Base-by-base conservation (phyloP, 2,888 invertebrate genomes). In the Drosophila mulleri region DNA sequence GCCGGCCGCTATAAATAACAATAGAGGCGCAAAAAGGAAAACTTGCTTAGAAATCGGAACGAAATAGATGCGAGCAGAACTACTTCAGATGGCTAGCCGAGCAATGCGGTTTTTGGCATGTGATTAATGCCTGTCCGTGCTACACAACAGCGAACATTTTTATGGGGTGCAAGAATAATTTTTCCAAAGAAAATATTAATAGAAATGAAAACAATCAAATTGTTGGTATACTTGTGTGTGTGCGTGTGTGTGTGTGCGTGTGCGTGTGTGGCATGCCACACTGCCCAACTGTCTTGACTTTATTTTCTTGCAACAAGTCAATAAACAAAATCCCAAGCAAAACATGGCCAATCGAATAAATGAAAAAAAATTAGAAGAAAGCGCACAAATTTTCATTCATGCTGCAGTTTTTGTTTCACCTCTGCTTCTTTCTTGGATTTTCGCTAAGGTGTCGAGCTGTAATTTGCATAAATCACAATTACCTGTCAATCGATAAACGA, bases 381-480 rank as follows among this genome's bases (percentile, higher is more conserved):
- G 86, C 44, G 35, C 20, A 59, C 44, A 52, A 56, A 78, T 58
- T 20, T 80, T 71, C 78, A 78, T 80, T 78, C 77, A 77, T 80
- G 62, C 72, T 67, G 72, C 65, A 61, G 3, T 37, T 14, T 35
- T 26, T 37, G 11, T 35, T 26, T 41, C 35, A 9, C 35, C 29
- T 12, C 20, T 23, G 12, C 16, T 3, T 20, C 9, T 35, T 29
- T 14, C 37, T 26, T 62, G n/a, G 3, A 20, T 20, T 48, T 29
- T 48, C 23, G 65, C 67, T 67, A 69, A 84, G 86, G 90, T 88
- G 88, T 86, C 76, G 68, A 85, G 48, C 67, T 68, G 64, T 66
- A 83, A 89, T 86, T 88, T 86, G 81, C 85, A 86, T 86, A 86
- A 89, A 89, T 86, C 90, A 89, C 85, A 86, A 89, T 86, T 88